These are phyloP conservation scores for Aulostomus chinensis DNA, from an alignment of 2,797 vertebrate species.

Conservation along the genomic window DNA sequence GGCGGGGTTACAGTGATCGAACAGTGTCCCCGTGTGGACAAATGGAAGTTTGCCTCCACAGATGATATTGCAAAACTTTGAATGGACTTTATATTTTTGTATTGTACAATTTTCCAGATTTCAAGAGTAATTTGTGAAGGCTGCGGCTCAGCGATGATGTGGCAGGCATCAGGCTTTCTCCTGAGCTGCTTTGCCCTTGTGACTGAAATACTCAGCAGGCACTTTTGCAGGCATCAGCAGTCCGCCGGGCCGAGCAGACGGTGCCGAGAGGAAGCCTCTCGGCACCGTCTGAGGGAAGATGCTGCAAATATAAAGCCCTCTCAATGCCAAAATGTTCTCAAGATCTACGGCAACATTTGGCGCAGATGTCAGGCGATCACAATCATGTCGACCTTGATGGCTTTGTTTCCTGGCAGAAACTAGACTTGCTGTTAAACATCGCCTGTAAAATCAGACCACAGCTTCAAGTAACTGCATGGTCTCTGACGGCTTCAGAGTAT, in stretches of 20 bases:
- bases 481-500: slow-evolving; percentile 45
- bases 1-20: slow-evolving; percentile 1
- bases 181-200: slow-evolving; percentile 2
- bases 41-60: not conserved
- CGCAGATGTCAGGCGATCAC: too few relatives aligned
- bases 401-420: too few relatives aligned
- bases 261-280: slow-evolving; percentile 26
- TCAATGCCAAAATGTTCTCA: not conserved
- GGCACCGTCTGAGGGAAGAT: too few relatives aligned
- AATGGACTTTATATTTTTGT: too few relatives aligned
- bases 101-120: too few relatives aligned
- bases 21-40: slow-evolving; percentile 53
- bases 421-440: too few relatives aligned
- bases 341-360: slow-evolving; percentile 9
- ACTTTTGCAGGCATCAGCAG: slow-evolving; percentile 18
- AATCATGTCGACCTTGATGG: too few relatives aligned
- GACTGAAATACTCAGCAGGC: slow-evolving; percentile 3
- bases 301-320: slow-evolving; percentile 2
- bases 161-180: too few relatives aligned
- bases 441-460: too few relatives aligned
- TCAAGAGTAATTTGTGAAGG: too few relatives aligned
- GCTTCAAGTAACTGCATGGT: too few relatives aligned
- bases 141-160: too few relatives aligned
- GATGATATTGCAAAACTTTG: not conserved
- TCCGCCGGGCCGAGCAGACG: slow-evolving; percentile 13